phyloP scores from a whole-genome alignment of 2,113 vertebrate genomes.

The Phaetusa simplex region DNA sequence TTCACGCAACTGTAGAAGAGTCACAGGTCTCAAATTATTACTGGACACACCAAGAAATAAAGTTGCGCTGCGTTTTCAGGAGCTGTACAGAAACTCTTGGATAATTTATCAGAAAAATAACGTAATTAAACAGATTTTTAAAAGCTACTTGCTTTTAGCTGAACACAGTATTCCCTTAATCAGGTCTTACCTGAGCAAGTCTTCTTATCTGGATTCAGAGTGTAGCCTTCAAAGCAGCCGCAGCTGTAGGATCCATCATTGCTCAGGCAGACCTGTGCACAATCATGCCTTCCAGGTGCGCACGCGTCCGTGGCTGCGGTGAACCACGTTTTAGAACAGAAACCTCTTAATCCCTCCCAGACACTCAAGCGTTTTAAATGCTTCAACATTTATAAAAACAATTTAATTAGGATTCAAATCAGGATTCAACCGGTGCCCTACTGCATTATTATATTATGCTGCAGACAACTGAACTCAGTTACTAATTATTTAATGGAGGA shows the following conservation, averaged over 20 bases:
- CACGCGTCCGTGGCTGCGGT: conserved; percentile 73
- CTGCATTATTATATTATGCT: not conserved
- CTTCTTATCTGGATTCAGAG: conserved; percentile 84
- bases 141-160: not conserved
- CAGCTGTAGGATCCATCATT: conserved; percentile 81
- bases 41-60: not conserved
- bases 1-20: not conserved
- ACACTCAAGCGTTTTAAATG: not conserved
- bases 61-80: not conserved
- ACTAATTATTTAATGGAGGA: not conserved
- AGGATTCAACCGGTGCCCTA: not conserved
- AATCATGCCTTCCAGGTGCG: conserved; percentile 80
- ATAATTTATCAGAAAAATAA: not conserved
- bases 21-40: not conserved
- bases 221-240: conserved; percentile 81
- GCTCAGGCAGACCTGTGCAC: conserved; percentile 86
- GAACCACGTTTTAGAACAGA: not conserved
- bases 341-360: not conserved
- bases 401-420: not conserved
- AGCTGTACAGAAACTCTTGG: not conserved
- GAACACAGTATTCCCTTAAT: not conserved
- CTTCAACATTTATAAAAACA: not conserved
- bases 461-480: not conserved
- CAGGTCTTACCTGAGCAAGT: conserved; percentile 76
- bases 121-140: not conserved